Conservation (phyloP, 2,888 invertebrate species). For the Pediacus dermestoides region DNA sequence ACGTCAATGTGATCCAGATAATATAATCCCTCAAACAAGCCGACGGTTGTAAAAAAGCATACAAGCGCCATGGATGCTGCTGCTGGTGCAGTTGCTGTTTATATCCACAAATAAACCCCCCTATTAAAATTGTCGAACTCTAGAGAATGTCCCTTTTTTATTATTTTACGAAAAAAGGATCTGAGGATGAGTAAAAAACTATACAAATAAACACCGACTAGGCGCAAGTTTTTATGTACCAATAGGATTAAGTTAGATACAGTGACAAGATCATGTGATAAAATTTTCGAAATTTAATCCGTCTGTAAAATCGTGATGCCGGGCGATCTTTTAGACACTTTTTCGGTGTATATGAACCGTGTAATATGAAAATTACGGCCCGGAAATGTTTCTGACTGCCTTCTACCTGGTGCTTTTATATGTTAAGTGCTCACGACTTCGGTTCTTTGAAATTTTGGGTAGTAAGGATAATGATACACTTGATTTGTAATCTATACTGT, state of each 20-base stretch:
- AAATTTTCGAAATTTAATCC: conserved; percentile 3
- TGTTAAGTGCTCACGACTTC: conserved; percentile 11
- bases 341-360: conserved; percentile 37
- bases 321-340: conserved; percentile 18
- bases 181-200: neutral
- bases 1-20: neutral
- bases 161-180: conserved; percentile 10
- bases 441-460: conserved; percentile 1
- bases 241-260: conserved; percentile 30
- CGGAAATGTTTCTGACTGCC: conserved; percentile 19
- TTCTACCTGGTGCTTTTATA: conserved; percentile 9
- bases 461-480: too few relatives aligned
- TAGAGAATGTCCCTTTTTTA: conserved; percentile 13
- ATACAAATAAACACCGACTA: conserved; percentile 26
- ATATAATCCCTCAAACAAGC: neutral
- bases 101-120: conserved; percentile 22
- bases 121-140: conserved; percentile 25
- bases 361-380: conserved; percentile 36
- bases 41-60: conserved; percentile 11
- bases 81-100: too few relatives aligned
- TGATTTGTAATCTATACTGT: too few relatives aligned
- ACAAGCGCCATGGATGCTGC: conserved; percentile 19
- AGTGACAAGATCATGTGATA: conserved; percentile 2
- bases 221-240: conserved; percentile 27
- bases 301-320: too few relatives aligned